A percentile compares a stretch with the other conserved stretches of the same genome.
These are phyloP conservation scores for Drosophila athabasca DNA, from an alignment of 1,140 invertebrate species.

Conservation along the genomic window DNA sequence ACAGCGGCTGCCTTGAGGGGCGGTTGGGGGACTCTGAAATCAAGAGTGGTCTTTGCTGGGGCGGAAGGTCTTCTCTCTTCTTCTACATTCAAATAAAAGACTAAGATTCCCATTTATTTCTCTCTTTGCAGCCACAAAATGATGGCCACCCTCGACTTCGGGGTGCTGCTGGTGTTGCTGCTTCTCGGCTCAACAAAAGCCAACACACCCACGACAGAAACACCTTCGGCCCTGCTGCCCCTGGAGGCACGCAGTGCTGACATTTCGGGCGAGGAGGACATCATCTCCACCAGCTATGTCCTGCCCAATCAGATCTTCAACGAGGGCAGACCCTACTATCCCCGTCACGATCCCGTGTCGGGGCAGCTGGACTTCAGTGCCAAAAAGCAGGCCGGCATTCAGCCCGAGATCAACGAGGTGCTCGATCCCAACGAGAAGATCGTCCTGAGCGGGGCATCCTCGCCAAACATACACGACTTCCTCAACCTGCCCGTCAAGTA, in stretches of 20 bases:
- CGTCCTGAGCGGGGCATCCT: conserved; percentile 76
- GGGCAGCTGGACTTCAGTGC: conserved; percentile 87
- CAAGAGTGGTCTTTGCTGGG: conserved; percentile 40
- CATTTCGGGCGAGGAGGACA: conserved; percentile 65
- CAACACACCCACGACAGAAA: conserved; percentile 25
- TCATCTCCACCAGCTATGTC: conserved; percentile 76
- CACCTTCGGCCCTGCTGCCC: conserved; percentile 61
- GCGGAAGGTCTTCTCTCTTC: conserved; percentile 41
- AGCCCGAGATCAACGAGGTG: conserved; percentile 73
- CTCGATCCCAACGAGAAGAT: conserved; percentile 77
- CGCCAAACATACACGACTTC: conserved; percentile 88
- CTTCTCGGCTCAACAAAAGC: conserved; percentile 19
- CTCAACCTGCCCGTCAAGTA: conserved; percentile 89
- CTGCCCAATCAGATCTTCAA: conserved; percentile 85
- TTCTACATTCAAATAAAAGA: conserved; percentile 3
- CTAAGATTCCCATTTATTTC: not conserved
- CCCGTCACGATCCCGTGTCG: conserved; percentile 88
- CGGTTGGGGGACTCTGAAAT: conserved; percentile 26
- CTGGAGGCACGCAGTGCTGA: conserved; percentile 68
- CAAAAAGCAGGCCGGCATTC: conserved; percentile 84
- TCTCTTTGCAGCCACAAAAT: conserved; percentile 40
- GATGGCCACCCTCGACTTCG: conserved; percentile 26
- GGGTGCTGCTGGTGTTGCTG: conserved; percentile 42
- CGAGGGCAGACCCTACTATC: conserved; percentile 88
- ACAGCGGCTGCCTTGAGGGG: conserved; percentile 37